These are phyloP conservation scores for Cossypha heuglini DNA, from an alignment of 2,797 vertebrate genomes.

Conservation along the genomic window DNA sequence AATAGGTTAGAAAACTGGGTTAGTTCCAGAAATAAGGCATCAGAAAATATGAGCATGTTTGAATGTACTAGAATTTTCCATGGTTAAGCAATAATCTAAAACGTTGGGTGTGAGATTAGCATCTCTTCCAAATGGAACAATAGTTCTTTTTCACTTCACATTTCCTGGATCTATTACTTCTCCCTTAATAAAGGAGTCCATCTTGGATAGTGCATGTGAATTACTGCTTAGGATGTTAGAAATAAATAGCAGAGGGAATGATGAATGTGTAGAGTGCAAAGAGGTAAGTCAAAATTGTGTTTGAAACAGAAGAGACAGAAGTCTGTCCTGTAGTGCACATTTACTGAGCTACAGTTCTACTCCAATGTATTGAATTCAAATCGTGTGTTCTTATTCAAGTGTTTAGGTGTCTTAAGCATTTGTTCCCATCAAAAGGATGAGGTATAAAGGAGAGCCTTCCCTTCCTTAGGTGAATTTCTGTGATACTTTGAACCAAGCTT, in stretches of 20 bases:
- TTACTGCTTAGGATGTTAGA: background rate
- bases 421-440: background rate
- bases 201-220: background rate
- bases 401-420: background rate
- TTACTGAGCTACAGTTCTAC: background rate
- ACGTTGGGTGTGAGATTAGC: background rate
- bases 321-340: background rate
- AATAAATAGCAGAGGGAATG: background rate
- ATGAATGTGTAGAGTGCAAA: background rate
- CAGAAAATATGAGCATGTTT: background rate
- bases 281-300: background rate
- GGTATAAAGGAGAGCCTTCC: background rate
- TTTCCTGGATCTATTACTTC: background rate
- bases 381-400: background rate
- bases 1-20: background rate
- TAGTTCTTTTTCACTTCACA: background rate
- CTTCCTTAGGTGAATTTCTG: background rate
- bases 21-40: conserved; percentile 3
- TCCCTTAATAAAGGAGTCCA: background rate
- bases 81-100: background rate
- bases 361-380: background rate
- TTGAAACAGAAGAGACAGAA: background rate
- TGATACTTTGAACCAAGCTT: background rate
- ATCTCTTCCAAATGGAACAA: background rate
- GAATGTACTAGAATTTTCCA: background rate